Percentiles rank a stretch among this genome's conserved stretches.
Conservation (phyloP, 2,888 invertebrate species). For the Aradus depressus region DNA sequence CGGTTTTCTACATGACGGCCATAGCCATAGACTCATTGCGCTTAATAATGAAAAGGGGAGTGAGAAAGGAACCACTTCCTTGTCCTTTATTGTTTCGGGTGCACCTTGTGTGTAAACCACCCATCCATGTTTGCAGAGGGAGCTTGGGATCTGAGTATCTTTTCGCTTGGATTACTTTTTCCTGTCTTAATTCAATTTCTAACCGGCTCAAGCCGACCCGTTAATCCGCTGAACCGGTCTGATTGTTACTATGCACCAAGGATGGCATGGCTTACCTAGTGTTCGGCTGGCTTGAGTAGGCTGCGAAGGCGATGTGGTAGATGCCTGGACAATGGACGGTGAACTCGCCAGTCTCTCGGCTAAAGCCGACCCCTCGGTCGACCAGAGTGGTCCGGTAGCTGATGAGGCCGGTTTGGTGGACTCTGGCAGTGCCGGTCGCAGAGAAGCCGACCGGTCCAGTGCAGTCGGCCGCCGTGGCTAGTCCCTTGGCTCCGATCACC, state of each 20-base stretch:
- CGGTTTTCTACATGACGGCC: no score
- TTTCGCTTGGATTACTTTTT: no score
- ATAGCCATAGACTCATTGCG: no score
- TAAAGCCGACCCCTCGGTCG: slow-evolving; percentile 40
- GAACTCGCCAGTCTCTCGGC: slow-evolving; percentile 39
- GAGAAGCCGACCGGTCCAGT: slow-evolving; percentile 38
- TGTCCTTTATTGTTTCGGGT: no score
- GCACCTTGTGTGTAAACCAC: no score
- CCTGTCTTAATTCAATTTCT: no score
- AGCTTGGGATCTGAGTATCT: no score
- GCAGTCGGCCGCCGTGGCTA: slow-evolving; percentile 39
- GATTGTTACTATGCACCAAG: no score
- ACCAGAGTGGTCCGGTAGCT: slow-evolving; percentile 34
- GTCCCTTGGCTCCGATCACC: slow-evolving; percentile 37
- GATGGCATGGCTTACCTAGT: slow-evolving; percentile 27
- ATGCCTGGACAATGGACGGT: slow-evolving; percentile 40
- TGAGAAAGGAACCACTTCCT: no score
- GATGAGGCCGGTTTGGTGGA: slow-evolving; percentile 29
- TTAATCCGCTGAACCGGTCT: neutral
- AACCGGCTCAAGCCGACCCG: no score
- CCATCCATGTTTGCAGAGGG: no score
- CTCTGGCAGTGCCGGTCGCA: slow-evolving; percentile 31
- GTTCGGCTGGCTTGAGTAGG: slow-evolving; percentile 32
- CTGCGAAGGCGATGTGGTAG: slow-evolving; percentile 40
- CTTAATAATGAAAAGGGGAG: no score